Evolutionary conservation across 2,888 invertebrate species (phyloP), one percentile per base, ranked within the genome.

Genomic region (Hartigia nigra): DNA sequence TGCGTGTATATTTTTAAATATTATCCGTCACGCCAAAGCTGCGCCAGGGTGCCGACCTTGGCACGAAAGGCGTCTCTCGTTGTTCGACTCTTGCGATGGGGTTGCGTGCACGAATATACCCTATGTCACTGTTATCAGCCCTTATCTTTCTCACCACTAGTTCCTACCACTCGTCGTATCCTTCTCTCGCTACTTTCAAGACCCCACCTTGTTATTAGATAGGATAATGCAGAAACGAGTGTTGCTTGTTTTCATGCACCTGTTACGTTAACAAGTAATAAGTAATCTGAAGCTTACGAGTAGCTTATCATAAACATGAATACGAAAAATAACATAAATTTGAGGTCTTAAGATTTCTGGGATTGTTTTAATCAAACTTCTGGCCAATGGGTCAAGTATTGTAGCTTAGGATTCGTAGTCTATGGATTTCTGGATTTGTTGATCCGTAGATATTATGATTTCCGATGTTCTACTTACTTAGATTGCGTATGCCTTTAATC

Each of bases 1-100:
- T 72, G 72, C 72, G 34, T 72, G 72, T 31, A 72, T 34, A 72
- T 34, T 31, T 72, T 72, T 34, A 72, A 72, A 72, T 72, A 72
- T 72, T 72, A 4, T 34, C 32, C 72, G 32, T 72, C 72, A 72
- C 72, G 72, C 31, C 72, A 72, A 72, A 23, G 2, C 55, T 55
- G 23, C 55, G 55, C 55, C 23, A 9, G 55, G 55, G 55, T 55
- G 55, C 55, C 55, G 55, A 55, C 55, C 55, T 55, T 55, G 55
- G 72, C 72, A 72, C 72, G 72, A 2, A 72, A 72, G 32, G 72
- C 72, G 72, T 14, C 72, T 72, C 72, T 72, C 23, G 55, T 55
- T 55, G 55, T 55, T 34, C 31, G 12, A 34, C 12, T 72, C 72
- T 12, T 31, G 31, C 4, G 34, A 72, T 23, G 31, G 72, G 72